Conservation (phyloP, 2,888 invertebrate genomes). For the Antheraea yamamai region DNA sequence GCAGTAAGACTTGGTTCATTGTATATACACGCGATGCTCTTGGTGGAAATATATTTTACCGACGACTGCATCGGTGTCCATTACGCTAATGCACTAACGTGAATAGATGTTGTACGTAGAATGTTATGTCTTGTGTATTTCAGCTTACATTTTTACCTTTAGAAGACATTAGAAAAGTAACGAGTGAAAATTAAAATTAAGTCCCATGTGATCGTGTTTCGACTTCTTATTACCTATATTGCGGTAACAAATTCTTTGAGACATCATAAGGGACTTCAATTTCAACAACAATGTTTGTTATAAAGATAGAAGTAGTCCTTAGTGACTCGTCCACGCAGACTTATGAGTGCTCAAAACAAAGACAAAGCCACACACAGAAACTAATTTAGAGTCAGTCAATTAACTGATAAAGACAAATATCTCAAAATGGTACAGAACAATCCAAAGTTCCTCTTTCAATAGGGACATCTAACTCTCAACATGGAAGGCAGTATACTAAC, state of each 20-base stretch:
- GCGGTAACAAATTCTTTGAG: too few relatives aligned
- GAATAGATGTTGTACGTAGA: background rate
- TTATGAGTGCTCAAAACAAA: too few relatives aligned
- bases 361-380: background rate
- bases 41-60: background rate
- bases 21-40: background rate
- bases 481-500: background rate
- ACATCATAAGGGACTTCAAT: too few relatives aligned
- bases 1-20: background rate
- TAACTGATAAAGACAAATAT: background rate
- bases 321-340: too few relatives aligned
- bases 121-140: background rate
- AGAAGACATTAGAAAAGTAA: background rate
- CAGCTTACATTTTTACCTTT: background rate
- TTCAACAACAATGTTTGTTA: background rate
- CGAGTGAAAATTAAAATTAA: background rate
- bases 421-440: background rate
- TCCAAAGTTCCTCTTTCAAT: slow-evolving; percentile 2
- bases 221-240: background rate
- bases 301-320: background rate
- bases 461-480: background rate
- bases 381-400: background rate
- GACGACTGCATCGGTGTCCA: background rate
- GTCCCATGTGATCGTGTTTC: background rate
- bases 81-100: background rate